phyloP scores from a whole-genome alignment of 2,888 invertebrate species.

The Tinea semifulvella region DNA sequence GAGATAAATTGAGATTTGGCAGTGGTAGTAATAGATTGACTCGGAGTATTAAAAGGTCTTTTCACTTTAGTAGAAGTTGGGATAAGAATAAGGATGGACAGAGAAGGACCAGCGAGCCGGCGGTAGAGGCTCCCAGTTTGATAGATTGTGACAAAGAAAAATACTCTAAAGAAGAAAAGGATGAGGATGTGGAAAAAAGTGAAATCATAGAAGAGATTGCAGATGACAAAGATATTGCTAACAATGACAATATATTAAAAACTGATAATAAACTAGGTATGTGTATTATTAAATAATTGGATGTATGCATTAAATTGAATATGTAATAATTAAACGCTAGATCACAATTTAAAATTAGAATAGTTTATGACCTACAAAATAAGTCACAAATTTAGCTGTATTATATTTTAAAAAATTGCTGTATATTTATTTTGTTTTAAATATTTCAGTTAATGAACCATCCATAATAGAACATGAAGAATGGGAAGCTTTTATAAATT shows the following conservation, averaged over 20 bases:
- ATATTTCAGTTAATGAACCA: slow-evolving; percentile 50
- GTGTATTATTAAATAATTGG: background rate
- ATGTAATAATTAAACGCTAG: no score
- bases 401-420: no score
- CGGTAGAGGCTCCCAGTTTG: slow-evolving; percentile 33
- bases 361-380: no score
- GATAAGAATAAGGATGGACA: slow-evolving; percentile 54
- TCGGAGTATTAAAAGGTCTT: slow-evolving; percentile 57
- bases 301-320: no score
- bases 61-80: slow-evolving; percentile 55
- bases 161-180: slow-evolving; percentile 50
- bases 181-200: slow-evolving; percentile 50
- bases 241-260: slow-evolving; percentile 43
- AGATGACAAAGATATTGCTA: slow-evolving; percentile 49
- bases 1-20: slow-evolving; percentile 55
- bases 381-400: no score
- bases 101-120: slow-evolving; percentile 55
- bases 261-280: slow-evolving; percentile 31
- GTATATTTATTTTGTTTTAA: slow-evolving; percentile 13
- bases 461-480: slow-evolving; percentile 84
- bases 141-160: slow-evolving; percentile 35
- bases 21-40: slow-evolving; percentile 56
- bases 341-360: no score
- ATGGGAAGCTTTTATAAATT: slow-evolving; percentile 85
- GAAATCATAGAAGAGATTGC: slow-evolving; percentile 51